Percentiles rank a stretch among this genome's conserved stretches.
Conservation (phyloP, 2,113 vertebrate species). For the Lethenteron reissneri region DNA sequence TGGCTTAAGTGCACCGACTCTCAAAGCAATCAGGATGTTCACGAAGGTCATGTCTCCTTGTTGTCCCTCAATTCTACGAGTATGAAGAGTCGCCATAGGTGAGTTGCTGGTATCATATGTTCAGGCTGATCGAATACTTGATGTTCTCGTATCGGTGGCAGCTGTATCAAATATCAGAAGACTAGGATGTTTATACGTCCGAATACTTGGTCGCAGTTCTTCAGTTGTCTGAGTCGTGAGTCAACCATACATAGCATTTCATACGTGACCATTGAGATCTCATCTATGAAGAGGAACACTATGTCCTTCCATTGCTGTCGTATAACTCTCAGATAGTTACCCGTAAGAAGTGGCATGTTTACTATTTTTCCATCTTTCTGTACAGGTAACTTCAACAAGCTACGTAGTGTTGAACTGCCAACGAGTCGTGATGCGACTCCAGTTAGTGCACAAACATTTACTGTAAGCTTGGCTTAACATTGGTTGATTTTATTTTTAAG, state of each 20-base stretch:
- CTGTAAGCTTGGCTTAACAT: not conserved
- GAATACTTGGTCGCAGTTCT: not conserved
- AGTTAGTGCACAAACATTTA: not conserved
- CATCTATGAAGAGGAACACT: not conserved
- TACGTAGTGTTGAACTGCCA: not conserved
- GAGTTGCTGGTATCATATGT: not conserved
- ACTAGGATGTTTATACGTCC: not conserved
- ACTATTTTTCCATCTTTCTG: not conserved
- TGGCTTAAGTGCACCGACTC: not conserved
- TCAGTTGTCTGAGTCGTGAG: not conserved
- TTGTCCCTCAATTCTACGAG: not conserved
- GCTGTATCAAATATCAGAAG: not conserved
- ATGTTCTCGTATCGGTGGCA: not conserved
- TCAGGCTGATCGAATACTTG: not conserved
- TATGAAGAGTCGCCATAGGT: not conserved
- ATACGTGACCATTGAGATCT: not conserved
- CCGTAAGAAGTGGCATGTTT: not conserved
- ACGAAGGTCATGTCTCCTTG: slow-evolving; percentile 3
- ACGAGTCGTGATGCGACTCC: not conserved
- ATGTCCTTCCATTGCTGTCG: not conserved
- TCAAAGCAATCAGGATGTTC: not conserved
- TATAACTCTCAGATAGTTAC: not conserved
- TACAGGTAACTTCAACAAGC: not conserved
- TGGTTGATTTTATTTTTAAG: not conserved
- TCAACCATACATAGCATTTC: slow-evolving; percentile 2